Conservation (phyloP, 30 jellyfish, hydroid and myxozoan species). For the Cassiopea xamachana region DNA sequence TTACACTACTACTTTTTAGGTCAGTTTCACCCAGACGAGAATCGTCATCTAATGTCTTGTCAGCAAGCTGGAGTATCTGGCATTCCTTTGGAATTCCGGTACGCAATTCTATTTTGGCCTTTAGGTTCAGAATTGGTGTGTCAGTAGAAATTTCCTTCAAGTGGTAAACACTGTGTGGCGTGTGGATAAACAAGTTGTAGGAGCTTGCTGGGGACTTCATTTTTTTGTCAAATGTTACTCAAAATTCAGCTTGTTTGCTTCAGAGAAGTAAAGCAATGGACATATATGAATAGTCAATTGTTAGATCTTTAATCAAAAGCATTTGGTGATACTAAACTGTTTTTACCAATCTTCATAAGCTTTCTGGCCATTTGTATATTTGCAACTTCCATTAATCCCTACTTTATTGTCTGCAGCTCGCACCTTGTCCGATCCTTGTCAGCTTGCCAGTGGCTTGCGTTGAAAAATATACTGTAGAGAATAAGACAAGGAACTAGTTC, state of each 20-base stretch:
- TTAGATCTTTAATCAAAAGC: too few relatives aligned
- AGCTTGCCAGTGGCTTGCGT: too few relatives aligned
- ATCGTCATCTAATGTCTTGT: conserved; percentile 11
- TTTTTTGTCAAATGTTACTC: neutral
- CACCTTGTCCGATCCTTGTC: too few relatives aligned
- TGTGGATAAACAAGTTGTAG: conserved; percentile 30
- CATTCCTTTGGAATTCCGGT: conserved; percentile 70
- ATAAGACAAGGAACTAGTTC: too few relatives aligned
- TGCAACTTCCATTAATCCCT: too few relatives aligned
- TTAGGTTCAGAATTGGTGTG: conserved; percentile 18
- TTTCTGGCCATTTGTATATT: too few relatives aligned
- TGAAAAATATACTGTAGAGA: too few relatives aligned
- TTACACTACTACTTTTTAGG: conserved; percentile 16
- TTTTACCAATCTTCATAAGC: too few relatives aligned
- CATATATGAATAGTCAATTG: too few relatives aligned
- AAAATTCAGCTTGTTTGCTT: neutral
- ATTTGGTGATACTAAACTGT: too few relatives aligned
- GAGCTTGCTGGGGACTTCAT: conserved; percentile 27
- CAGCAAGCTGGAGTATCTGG: conserved; percentile 30
- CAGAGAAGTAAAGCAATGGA: neutral
- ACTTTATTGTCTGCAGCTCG: too few relatives aligned
- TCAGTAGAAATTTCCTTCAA: conserved; percentile 22
- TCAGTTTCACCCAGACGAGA: conserved; percentile 20
- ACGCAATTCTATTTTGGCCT: conserved; percentile 42
- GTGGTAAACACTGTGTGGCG: conserved; percentile 41